Evolutionary conservation across 2,888 invertebrate genomes (phyloP).

Genomic region (Drosophila nr. perissopoda): DNA sequence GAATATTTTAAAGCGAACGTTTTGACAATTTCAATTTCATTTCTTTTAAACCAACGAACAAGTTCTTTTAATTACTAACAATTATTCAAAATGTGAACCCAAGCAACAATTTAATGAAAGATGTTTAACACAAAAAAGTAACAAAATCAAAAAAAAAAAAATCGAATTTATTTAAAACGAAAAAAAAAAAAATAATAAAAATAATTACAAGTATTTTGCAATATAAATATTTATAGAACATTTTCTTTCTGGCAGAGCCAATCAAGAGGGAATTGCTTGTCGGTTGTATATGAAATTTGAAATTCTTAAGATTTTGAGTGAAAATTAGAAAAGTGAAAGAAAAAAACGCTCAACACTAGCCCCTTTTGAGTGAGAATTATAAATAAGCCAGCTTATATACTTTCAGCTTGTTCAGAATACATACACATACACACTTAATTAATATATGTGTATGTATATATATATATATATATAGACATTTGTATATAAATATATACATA

Average conservation of each 20-base stretch:
- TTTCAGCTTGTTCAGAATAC: conserved; percentile 26
- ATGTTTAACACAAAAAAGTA: conserved; percentile 61
- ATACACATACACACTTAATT: conserved; percentile 2
- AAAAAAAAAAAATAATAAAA: conserved; percentile 61
- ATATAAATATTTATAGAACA: conserved; percentile 71
- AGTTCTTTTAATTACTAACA: conserved; percentile 72
- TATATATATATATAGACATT: neutral
- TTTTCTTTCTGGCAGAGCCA: conserved; percentile 72
- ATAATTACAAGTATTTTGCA: conserved; percentile 78
- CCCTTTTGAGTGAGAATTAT: conserved; percentile 68
- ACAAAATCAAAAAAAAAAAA: conserved; percentile 40
- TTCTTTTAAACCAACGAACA: conserved; percentile 60
- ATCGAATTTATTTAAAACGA: conserved; percentile 60
- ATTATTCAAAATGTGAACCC: conserved; percentile 62
- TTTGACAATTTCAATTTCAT: conserved; percentile 47
- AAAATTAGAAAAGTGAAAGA: conserved; percentile 36
- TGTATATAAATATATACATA: conserved; percentile 16
- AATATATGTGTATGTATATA: neutral
- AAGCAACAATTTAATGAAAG: conserved; percentile 55
- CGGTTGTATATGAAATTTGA: conserved; percentile 53
- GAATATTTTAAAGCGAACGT: conserved; percentile 61
- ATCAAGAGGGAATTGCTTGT: conserved; percentile 54
- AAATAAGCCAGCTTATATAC: conserved; percentile 71
- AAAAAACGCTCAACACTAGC: conserved; percentile 44
- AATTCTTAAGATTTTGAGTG: conserved; percentile 61